Evolutionary conservation across 2,888 invertebrate species (phyloP).

Genomic region (Torymus texanus): DNA sequence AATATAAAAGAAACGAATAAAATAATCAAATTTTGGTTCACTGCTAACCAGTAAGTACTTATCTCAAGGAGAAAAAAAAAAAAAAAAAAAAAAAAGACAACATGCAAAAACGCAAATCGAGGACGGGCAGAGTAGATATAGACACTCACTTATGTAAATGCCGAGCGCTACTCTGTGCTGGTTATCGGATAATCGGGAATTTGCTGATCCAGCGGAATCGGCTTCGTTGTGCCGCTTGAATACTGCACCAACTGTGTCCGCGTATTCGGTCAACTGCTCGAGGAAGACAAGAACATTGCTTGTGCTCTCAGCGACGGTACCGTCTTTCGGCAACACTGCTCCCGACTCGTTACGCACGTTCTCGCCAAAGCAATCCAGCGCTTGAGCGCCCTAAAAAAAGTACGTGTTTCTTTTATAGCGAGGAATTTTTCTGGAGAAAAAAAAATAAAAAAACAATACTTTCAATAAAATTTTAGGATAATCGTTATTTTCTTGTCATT

Average conservation of each 20-base stretch:
- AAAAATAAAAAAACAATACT: no score
- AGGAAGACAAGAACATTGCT: slow-evolving; percentile 95
- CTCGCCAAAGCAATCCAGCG: slow-evolving; percentile 94
- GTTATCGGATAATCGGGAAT: slow-evolving; percentile 77
- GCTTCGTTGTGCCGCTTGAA: slow-evolving; percentile 73
- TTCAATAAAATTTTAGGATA: no score
- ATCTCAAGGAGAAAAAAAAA: no score
- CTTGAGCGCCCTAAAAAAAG: slow-evolving; percentile 85
- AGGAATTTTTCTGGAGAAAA: no score
- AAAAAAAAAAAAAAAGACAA: no score
- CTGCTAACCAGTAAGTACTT: no score
- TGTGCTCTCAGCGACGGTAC: slow-evolving; percentile 97
- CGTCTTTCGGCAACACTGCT: slow-evolving; percentile 93
- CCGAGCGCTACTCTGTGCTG: slow-evolving; percentile 83
- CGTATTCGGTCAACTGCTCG: slow-evolving; percentile 88
- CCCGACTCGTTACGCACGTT: slow-evolving; percentile 87
- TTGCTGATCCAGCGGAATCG: slow-evolving; percentile 78
- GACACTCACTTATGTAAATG: slow-evolving; percentile 85
- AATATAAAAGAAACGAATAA: no score
- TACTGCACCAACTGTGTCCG: slow-evolving; percentile 85
- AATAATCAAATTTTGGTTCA: no score
- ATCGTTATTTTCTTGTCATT: no score
- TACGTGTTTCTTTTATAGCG: no score
- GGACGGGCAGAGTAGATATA: no score
- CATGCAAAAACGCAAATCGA: no score